Conservation (phyloP, 2,797 vertebrate species). For the Halcyon badia region DNA sequence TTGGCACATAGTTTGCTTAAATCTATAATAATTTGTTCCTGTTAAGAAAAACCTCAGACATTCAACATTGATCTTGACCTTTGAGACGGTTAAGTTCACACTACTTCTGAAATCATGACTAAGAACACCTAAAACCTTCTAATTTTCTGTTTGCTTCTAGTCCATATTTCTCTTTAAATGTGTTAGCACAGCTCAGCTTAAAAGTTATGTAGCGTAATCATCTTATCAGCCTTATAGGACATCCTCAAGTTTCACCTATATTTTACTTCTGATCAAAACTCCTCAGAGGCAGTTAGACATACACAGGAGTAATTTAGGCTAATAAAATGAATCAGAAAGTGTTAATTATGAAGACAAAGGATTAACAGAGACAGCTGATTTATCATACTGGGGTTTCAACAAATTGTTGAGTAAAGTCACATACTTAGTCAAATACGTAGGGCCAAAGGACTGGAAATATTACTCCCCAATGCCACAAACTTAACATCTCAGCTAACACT, state of each 20-base stretch:
- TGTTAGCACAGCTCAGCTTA: background rate
- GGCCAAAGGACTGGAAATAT: background rate
- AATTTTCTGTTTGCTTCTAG: background rate
- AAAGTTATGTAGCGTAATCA: background rate
- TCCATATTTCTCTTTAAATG: background rate
- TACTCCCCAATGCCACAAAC: background rate
- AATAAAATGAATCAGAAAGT: background rate
- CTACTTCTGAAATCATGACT: background rate
- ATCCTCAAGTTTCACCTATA: background rate
- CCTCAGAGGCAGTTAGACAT: background rate
- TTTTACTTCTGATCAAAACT: background rate
- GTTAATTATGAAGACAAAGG: background rate
- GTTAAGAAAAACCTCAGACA: background rate
- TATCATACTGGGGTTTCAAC: background rate
- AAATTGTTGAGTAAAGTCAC: background rate
- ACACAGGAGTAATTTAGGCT: background rate
- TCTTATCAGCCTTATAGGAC: background rate
- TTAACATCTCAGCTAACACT: background rate
- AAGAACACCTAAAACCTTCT: background rate
- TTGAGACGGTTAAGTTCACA: background rate
- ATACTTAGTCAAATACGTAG: background rate
- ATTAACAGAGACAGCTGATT: background rate
- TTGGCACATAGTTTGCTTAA: background rate
- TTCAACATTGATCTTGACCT: background rate
- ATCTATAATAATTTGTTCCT: background rate